Conservation (phyloP, 2,888 invertebrate genomes). For the Boloria selene region DNA sequence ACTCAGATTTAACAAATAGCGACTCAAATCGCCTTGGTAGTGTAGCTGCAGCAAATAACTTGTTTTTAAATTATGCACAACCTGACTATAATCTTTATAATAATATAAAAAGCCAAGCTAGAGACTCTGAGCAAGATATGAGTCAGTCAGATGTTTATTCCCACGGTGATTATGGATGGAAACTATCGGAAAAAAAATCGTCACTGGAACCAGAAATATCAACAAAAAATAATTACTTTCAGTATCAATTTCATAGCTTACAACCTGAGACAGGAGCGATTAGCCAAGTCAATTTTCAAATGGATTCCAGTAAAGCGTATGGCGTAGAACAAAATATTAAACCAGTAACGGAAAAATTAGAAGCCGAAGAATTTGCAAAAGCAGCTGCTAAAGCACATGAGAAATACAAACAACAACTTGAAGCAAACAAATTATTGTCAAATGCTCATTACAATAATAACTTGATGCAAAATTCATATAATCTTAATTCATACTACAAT, state of each 20-base stretch:
- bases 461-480: constrained; percentile 38
- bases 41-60: constrained; percentile 66
- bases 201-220: constrained; percentile 53
- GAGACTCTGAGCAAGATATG: constrained; percentile 63
- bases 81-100: constrained; percentile 62
- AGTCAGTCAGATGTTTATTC: constrained; percentile 64
- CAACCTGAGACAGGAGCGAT: constrained; percentile 59
- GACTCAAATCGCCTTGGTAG: constrained; percentile 68
- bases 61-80: constrained; percentile 67
- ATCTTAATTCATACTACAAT: constrained; percentile 49
- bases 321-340: constrained; percentile 63
- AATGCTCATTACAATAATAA: constrained; percentile 48
- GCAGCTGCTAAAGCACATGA: constrained; percentile 74
- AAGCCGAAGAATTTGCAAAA: constrained; percentile 71
- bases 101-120: constrained; percentile 55
- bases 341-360: constrained; percentile 59
- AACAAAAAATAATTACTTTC: constrained; percentile 52
- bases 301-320: constrained; percentile 65
- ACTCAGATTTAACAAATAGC: constrained; percentile 53
- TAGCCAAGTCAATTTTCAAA: constrained; percentile 70
- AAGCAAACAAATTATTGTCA: constrained; percentile 51
- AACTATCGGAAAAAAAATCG: constrained; percentile 66
- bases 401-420: constrained; percentile 63
- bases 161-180: constrained; percentile 78
- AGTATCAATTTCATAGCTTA: constrained; percentile 54